Conservation (phyloP, 2,888 invertebrate species). For the Oegoconia quadripuncta region DNA sequence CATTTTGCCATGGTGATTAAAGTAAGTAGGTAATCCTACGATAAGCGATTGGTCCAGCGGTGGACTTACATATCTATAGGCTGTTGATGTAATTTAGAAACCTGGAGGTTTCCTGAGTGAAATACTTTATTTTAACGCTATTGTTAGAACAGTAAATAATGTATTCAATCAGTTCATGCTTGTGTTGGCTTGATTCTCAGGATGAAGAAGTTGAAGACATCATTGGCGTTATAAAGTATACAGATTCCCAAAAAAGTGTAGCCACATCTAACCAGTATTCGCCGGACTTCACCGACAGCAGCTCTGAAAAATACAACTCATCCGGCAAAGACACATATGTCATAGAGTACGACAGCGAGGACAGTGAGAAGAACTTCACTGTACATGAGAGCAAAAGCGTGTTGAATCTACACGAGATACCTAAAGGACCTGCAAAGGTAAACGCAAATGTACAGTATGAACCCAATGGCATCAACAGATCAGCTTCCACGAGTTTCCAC, state of each 20-base stretch:
- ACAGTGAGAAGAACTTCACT: slow-evolving; percentile 44
- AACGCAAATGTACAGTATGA: slow-evolving; percentile 24
- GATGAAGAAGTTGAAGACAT: slow-evolving; percentile 63
- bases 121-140: too few species aligned
- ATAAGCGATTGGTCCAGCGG: too few species aligned
- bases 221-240: slow-evolving; percentile 51
- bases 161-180: too few species aligned
- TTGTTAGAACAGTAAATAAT: too few species aligned
- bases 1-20: too few species aligned
- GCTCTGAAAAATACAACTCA: slow-evolving; percentile 60
- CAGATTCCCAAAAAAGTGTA: slow-evolving; percentile 68
- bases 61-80: too few species aligned
- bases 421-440: slow-evolving; percentile 14
- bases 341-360: slow-evolving; percentile 56
- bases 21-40: too few species aligned
- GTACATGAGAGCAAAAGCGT: slow-evolving; percentile 31
- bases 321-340: slow-evolving; percentile 65
- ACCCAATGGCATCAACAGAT: slow-evolving; percentile 4
- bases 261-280: slow-evolving; percentile 58
- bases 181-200: slow-evolving; percentile 32
- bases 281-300: slow-evolving; percentile 59
- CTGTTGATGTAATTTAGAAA: too few species aligned
- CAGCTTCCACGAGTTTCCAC: slow-evolving; percentile 24
- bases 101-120: too few species aligned
- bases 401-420: slow-evolving; percentile 28